Conservation (phyloP, 1,140 invertebrate genomes). For the Pristionchus pacificus region DNA sequence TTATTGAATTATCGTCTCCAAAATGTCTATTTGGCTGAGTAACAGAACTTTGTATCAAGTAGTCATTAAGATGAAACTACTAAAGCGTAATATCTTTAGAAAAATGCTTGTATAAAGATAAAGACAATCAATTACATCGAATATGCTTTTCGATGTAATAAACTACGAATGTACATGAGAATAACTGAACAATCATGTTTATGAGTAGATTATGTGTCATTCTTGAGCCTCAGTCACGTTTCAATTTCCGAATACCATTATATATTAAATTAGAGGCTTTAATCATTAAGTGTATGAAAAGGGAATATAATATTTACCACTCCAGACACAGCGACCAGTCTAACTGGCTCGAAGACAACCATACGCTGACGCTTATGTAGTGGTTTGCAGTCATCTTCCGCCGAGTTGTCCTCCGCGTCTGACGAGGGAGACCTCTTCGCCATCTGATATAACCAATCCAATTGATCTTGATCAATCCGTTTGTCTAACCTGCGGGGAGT, state of each 20-base stretch:
- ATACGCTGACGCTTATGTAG: constrained; percentile 16
- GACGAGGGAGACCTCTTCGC: constrained; percentile 17
- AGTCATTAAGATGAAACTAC: not conserved
- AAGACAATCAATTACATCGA: not conserved
- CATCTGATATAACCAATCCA: constrained; percentile 1
- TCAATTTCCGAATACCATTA: not conserved
- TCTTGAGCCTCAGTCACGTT: constrained; percentile 34
- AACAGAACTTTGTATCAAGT: too few relatives aligned
- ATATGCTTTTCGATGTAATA: constrained; percentile 18
- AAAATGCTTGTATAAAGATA: not conserved
- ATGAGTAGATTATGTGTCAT: too few relatives aligned
- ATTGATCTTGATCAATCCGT: not conserved
- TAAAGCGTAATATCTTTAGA: not conserved
- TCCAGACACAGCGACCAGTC: constrained; percentile 16
- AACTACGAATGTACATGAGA: too few relatives aligned
- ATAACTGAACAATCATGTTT: too few relatives aligned
- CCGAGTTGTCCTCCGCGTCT: constrained; percentile 7
- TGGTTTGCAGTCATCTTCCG: constrained; percentile 8
- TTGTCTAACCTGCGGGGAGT: not conserved
- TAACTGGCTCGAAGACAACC: constrained; percentile 33
- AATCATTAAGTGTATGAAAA: too few relatives aligned
- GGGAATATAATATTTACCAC: constrained; percentile 30
- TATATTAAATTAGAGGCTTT: too few relatives aligned
- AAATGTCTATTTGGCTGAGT: too few relatives aligned
- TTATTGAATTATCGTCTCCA: too few relatives aligned